A percentile compares a stretch with the other conserved stretches of the same genome.
phyloP scores from a whole-genome alignment of 1,140 invertebrate genomes.

The Dendrolimus kikuchii region DNA sequence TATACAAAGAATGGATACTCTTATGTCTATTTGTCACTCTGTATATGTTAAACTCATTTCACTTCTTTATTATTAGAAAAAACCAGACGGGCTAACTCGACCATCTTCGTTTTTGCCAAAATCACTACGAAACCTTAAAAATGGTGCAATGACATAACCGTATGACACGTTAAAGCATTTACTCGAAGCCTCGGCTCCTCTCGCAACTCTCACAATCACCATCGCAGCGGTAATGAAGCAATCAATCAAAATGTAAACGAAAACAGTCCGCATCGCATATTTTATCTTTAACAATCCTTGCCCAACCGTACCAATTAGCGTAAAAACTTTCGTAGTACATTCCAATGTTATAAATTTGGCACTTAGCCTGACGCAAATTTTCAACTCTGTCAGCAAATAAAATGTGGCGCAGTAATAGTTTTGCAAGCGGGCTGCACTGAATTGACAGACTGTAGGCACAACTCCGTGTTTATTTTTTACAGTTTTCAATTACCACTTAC shows the following conservation, averaged over 20 bases:
- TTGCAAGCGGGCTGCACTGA: conserved; percentile 39
- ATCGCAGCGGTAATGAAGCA: conserved; percentile 43
- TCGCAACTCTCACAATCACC: background rate
- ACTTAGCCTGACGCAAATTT: conserved; percentile 69
- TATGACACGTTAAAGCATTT: too few relatives aligned
- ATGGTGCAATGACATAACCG: too few relatives aligned
- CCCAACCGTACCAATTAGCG: conserved; percentile 62
- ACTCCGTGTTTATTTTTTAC: conserved; percentile 8
- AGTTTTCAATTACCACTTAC: conserved; percentile 12
- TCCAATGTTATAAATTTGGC: conserved; percentile 67
- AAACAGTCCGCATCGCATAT: conserved; percentile 63
- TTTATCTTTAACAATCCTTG: conserved; percentile 71
- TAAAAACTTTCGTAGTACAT: conserved; percentile 59
- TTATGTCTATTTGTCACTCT: too few relatives aligned
- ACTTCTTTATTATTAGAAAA: too few relatives aligned
- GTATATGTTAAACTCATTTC: too few relatives aligned
- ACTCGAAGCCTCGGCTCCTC: too few relatives aligned
- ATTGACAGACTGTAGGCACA: conserved; percentile 26
- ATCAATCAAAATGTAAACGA: conserved; percentile 63
- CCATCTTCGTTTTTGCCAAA: too few relatives aligned
- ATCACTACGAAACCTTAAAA: too few relatives aligned
- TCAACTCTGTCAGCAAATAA: conserved; percentile 61
- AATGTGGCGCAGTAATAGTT: conserved; percentile 51
- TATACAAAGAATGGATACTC: too few relatives aligned
- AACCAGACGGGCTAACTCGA: too few relatives aligned